Base-by-base conservation (phyloP, 2,888 invertebrate species). In the Nycteola revayana region DNA sequence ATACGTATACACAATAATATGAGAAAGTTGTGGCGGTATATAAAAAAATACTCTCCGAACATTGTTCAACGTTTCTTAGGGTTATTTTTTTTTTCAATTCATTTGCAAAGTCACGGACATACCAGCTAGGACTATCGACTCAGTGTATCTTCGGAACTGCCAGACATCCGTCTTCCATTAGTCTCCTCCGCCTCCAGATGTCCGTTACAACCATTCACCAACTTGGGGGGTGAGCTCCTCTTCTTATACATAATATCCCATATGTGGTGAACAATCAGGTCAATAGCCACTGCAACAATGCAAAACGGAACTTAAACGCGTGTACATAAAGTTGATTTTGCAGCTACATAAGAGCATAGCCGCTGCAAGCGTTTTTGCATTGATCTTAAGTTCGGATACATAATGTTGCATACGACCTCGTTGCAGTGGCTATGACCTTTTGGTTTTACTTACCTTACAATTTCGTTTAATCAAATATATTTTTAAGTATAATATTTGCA, bases 211-310 rank as follows among this genome's bases (percentile, higher is more conserved):
- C 89, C 88, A 55, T 83, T 81, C 28, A 73, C 61, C 25, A 55
- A 49, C 54, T 66, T 65, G 34, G 54, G 51, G 9, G 60, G 64
- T 32, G 66, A 56, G 7, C 73, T 48, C 24, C 79, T 68, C 68
- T 84, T 88, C 84, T 86, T 88, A 69, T 86, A 94, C 90, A 98
- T 94, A 73, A 98, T 94, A 90, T 98, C 98, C 93, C 97, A 94
- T 90, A 99, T 98, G 93, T 99, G 98, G 88, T 98, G 98, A 69
- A 98, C 98, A 90, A 99, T 98, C 87, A 99, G 93, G 91, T 98
- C 97, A 90, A 99, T 98, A 90, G 99, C 99, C 92, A 99, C 99
- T 98, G 95, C 91, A 96, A 95, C 91, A 92, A 88, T 86, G 84
- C 36, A 58, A 57, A 57, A 55, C 42, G 42, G 40, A 58, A 44